Evolutionary conservation across 1,140 invertebrate species (phyloP).

Genomic region (Drosophila varians): DNA sequence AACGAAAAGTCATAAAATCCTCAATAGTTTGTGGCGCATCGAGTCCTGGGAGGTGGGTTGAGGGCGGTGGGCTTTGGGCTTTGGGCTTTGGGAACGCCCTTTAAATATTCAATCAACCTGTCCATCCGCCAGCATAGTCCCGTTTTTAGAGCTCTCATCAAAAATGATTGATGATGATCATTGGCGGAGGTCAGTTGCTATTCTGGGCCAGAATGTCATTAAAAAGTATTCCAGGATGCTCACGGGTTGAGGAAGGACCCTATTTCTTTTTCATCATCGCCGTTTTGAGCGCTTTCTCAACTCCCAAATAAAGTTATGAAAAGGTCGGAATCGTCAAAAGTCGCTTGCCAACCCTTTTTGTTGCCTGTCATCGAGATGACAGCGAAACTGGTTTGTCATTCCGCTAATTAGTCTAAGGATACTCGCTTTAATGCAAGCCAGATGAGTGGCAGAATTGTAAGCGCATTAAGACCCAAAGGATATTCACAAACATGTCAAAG

Average conservation of each 20-base stretch:
- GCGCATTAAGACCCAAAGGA: neutral
- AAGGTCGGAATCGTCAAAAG: conserved; percentile 4
- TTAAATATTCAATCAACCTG: neutral
- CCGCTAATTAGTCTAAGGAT: conserved; percentile 39
- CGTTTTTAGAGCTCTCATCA: conserved; percentile 19
- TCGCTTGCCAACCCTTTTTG: conserved; percentile 22
- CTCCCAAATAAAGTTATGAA: conserved; percentile 42
- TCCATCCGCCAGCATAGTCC: neutral
- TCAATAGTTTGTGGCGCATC: conserved; percentile 7
- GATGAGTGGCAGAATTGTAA: neutral
- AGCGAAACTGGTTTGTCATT: conserved; percentile 37
- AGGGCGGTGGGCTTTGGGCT: neutral
- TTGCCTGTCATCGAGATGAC: conserved; percentile 17
- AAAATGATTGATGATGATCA: conserved; percentile 67
- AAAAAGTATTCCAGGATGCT: conserved; percentile 8
- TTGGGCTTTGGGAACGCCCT: neutral
- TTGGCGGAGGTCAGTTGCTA: neutral
- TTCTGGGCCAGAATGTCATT: conserved; percentile 18
- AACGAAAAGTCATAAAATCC: conserved; percentile 53
- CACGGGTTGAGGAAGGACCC: neutral
- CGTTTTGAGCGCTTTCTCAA: neutral
- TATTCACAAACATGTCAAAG: neutral
- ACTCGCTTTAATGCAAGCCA: conserved; percentile 17
- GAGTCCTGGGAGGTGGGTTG: neutral
- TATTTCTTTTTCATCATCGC: neutral